Conservation (phyloP, 2,113 vertebrate species). For the Coregonus clupeaformis region DNA sequence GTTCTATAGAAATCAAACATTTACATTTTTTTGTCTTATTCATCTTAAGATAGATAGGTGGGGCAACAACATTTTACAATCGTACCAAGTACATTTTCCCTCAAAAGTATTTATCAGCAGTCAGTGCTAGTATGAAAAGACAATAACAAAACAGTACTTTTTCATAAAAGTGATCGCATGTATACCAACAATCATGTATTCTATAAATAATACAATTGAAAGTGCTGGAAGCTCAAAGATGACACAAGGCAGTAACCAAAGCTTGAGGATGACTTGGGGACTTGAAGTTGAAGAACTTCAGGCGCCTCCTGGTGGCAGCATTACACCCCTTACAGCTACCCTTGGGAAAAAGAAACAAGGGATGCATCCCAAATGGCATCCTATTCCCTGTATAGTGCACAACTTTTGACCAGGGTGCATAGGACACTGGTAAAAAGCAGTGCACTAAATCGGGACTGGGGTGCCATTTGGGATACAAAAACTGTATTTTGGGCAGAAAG, state of each 20-base stretch:
- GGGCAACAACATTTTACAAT: no score
- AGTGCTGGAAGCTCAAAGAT: not conserved
- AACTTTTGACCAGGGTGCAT: not conserved
- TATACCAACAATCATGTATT: not conserved
- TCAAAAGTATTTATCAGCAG: no score
- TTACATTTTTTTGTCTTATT: no score
- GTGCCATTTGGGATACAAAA: no score
- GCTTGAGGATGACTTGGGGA: not conserved
- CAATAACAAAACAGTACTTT: not conserved
- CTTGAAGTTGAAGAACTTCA: not conserved
- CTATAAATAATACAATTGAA: no score
- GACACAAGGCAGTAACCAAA: not conserved
- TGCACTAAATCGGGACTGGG: no score
- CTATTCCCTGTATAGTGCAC: not conserved
- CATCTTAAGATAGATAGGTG: no score
- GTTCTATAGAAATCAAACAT: not conserved
- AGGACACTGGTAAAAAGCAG: no score
- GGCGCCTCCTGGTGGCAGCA: constrained; percentile 55
- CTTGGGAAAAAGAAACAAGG: no score
- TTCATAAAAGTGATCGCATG: not conserved
- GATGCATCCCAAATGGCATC: not conserved
- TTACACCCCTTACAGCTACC: constrained; percentile 1
- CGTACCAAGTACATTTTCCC: no score
- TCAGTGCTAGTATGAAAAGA: not conserved
- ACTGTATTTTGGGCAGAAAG: no score